Evolutionary conservation across 23 tunicate genomes (phyloP), one percentile per base, ranked within the genome.

Genomic region (Styela plicata): DNA sequence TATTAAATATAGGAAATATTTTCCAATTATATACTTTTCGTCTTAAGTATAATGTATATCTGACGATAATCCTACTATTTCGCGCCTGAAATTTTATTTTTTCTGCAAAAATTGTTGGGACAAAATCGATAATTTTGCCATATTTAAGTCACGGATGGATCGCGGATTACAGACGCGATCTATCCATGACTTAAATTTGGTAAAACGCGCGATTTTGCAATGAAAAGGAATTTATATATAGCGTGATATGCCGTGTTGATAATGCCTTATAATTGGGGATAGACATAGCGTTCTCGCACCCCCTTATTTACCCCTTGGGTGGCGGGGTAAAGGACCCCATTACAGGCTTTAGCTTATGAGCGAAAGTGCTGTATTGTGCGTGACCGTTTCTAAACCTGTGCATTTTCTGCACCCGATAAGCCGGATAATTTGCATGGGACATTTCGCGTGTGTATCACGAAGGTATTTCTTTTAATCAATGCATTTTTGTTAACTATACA

Each of bases 221-320:
- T n/a, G 57, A 5, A 44, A 44, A 44, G 57, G 57, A 44, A 44
- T 44, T 44, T 44, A 44, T 5, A 44, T 44, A 44, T 44, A 5
- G 57, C 57, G 57, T 44, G 57, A 44, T 44, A 44, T 44, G 57
- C 57, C 7, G 57, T 13, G 57, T 44, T 13, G 57, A 44, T 44
- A 44, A 44, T 66, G 10, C 70, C 70, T 24, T 66, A 66, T 66
- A 24, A 66, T 66, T 66, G 70, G 70, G 29, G 31, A 66, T 27
- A 24, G 31, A 66, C 70, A 66, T 24, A 24, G 70, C 70, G 70
- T 18, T 10, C 70, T 27, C 31, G 7, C 70, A 66, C 31, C 70
- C 70, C 7, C 31, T 27, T 66, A 27, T 66, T 66, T 66, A 66
- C 31, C 70, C 30, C 31, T 57, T 66, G 57, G 57, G 57, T 44